phyloP scores from a whole-genome alignment of 2,797 vertebrate species.

The Nasua narica region DNA sequence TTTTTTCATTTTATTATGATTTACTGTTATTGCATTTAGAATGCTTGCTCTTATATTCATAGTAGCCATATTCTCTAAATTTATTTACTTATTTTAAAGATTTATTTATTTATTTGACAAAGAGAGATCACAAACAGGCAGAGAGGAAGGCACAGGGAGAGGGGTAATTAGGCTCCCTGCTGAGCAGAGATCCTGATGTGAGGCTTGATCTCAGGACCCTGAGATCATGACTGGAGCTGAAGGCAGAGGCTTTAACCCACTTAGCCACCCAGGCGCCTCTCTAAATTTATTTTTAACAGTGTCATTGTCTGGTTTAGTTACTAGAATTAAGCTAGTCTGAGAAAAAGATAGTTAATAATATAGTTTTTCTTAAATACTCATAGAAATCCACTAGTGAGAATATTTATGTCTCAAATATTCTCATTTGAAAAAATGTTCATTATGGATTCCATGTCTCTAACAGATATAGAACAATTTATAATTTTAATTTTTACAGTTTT shows the following conservation, averaged over 20 bases:
- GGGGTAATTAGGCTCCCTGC: no score
- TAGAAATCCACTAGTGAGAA: not conserved
- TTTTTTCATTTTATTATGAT: not conserved
- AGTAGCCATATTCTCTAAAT: not conserved
- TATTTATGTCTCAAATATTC: not conserved
- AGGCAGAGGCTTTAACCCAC: no score
- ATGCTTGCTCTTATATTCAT: not conserved
- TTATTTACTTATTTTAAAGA: not conserved
- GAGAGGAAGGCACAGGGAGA: no score
- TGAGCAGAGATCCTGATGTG: no score
- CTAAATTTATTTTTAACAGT: not conserved
- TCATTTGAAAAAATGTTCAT: not conserved
- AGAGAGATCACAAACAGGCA: no score
- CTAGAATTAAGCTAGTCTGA: not conserved
- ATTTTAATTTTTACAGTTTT: not conserved
- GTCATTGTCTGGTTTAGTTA: not conserved
- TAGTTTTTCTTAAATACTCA: not conserved
- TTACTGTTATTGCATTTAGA: not conserved
- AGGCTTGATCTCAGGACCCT: no score
- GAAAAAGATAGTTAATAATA: not conserved
- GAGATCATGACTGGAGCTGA: no score
- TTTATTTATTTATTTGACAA: no score
- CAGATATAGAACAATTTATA: not conserved
- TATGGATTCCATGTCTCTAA: not conserved
- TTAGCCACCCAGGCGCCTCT: not conserved